A percentile compares a stretch with the other conserved stretches of the same genome.
These are phyloP conservation scores for Acanthurus lineatus DNA, from an alignment of 2,797 vertebrate genomes.

Conservation along the genomic window DNA sequence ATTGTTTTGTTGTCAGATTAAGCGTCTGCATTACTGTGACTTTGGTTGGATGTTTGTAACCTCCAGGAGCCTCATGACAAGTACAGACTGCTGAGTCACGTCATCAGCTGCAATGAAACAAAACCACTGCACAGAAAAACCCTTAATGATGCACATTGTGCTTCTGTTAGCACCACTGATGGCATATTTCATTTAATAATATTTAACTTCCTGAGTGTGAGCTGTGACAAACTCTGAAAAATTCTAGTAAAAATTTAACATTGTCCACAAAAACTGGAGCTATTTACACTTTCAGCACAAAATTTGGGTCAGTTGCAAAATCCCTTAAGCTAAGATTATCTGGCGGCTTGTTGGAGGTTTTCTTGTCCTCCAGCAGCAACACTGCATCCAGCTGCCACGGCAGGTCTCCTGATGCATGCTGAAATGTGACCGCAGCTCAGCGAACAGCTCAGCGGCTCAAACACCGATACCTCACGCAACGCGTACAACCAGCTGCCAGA, in stretches of 20 bases:
- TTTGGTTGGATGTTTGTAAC: not conserved
- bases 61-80: not conserved
- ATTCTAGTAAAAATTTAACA: not conserved
- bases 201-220: conserved; percentile 4
- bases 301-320: conserved; percentile 73
- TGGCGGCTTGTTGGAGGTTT: conserved; percentile 22
- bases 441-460: not conserved
- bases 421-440: conserved; percentile 16
- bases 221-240: not conserved
- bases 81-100: not conserved
- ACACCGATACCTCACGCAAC: not conserved
- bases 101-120: not conserved
- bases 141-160: not conserved
- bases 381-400: conserved; percentile 28
- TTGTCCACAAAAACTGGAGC: conserved; percentile 11
- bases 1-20: not conserved
- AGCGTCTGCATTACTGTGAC: not conserved
- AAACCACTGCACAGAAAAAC: conserved; percentile 11
- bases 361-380: conserved; percentile 31
- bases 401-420: conserved; percentile 14
- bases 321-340: conserved; percentile 49
- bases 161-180: conserved; percentile 5
- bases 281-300: conserved; percentile 31
- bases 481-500: conserved; percentile 1
- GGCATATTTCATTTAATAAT: not conserved